Base-by-base conservation (phyloP, 30 jellyfish, hydroid and myxozoan species). In the Sanderia malayensis region DNA sequence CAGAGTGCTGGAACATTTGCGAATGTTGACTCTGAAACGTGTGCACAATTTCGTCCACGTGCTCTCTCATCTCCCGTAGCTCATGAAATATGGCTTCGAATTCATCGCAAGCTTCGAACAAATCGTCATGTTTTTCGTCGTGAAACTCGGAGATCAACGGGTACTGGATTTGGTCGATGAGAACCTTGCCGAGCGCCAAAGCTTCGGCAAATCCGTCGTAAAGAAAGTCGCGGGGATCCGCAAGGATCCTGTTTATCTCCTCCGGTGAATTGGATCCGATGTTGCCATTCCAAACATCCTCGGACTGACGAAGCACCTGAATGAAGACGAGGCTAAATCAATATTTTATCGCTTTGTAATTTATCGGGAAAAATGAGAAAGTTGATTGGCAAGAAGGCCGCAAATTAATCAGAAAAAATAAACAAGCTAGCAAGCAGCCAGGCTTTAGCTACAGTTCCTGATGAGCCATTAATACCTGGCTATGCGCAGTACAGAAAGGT, bases 181-280 rank as follows among this genome's bases (percentile, higher is more conserved):
- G 80, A n/a, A 44, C 80, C 22, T 69, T 47, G 33, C 94, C 94
- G 17, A 81, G 23, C 6, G 76, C 82, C 13, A 81, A 25, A 21
- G 82, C 94, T 31, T 81, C 79, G 17, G 84, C 76, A 46, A 71
- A 70, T 31, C 68, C 58, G 28, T 81, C 94, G 33, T 65, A 68
- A 15, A 81, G 46, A 0, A 76, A 53, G 33, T 66, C 84, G 37
- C 94, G 94, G 53, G 78, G 37, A 41, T 71, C 80, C 49, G 58
- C 80, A 44, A 71, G 67, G 61, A 30, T 67, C 21, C 65, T 66
- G 21, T 59, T 79, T 52, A 22, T 37, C 45, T 70, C 86, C 47
- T 55, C 80, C 32, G 68, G 27, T 31, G 75, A 20, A 4, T 49
- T 26, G 30, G 60, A 31, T 22, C 41, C 26, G 0, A 65, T 55